Evolutionary conservation across 2,888 invertebrate species (phyloP).

Genomic region (Salpingus planirostris): DNA sequence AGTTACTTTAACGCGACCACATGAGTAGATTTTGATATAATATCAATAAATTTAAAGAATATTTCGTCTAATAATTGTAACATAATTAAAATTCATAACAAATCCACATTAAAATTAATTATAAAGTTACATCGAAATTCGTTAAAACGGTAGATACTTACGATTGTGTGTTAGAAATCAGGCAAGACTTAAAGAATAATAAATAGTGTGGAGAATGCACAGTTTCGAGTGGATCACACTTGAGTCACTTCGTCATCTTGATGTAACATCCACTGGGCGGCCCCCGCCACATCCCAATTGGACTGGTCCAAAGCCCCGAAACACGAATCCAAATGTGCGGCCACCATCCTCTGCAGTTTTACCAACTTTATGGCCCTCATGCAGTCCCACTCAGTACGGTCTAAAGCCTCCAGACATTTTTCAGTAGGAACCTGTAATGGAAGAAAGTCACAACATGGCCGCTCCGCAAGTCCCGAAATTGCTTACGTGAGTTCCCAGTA

Average conservation of each 20-base stretch:
- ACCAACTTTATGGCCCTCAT: constrained; percentile 79
- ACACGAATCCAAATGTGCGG: constrained; percentile 38
- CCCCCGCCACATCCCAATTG: constrained; percentile 59
- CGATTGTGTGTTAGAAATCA: constrained; percentile 10
- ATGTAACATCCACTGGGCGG: constrained; percentile 52
- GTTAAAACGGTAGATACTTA: no score
- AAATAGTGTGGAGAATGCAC: constrained; percentile 4
- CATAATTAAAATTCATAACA: constrained; percentile 13
- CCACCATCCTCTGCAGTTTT: constrained; percentile 49
- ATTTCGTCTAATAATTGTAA: constrained; percentile 3
- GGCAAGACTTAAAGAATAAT: constrained; percentile 24
- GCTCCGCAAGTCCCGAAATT: neutral
- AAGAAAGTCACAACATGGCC: neutral
- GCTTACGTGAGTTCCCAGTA: constrained; percentile 65
- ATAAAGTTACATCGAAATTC: no score
- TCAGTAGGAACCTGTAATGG: constrained; percentile 54
- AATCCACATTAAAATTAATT: no score
- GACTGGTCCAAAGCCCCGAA: constrained; percentile 50
- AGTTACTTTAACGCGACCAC: no score
- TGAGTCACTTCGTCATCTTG: constrained; percentile 36
- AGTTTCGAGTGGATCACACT: constrained; percentile 21
- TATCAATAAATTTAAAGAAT: no score
- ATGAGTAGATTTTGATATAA: no score
- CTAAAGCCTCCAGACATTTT: constrained; percentile 70
- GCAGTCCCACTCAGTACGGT: constrained; percentile 82